Evolutionary conservation across 1,140 invertebrate species (phyloP).

Genomic region (Lasaia peninsularis): DNA sequence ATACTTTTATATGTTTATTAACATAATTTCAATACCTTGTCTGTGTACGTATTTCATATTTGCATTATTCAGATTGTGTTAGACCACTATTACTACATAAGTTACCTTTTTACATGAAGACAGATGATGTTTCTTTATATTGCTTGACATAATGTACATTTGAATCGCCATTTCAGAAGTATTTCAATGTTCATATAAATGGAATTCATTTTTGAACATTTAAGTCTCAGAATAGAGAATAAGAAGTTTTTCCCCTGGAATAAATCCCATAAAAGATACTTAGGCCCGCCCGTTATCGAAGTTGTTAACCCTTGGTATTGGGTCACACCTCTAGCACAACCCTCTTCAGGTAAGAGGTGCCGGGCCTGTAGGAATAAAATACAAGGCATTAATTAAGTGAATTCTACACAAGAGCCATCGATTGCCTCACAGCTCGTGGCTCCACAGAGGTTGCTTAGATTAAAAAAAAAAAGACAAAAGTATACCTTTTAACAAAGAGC

Average conservation of each 20-base stretch:
- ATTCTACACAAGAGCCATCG: slow-evolving; percentile 66
- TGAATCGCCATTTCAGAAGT: slow-evolving; percentile 62
- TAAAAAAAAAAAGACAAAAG: slow-evolving; percentile 29
- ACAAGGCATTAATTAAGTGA: slow-evolving; percentile 74
- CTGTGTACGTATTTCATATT: background rate
- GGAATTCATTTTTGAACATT: slow-evolving; percentile 30
- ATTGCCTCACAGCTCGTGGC: slow-evolving; percentile 64
- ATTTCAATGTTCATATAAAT: slow-evolving; percentile 48
- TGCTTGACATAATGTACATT: slow-evolving; percentile 31
- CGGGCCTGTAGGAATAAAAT: slow-evolving; percentile 79
- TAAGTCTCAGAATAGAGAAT: slow-evolving; percentile 48
- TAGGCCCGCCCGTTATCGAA: slow-evolving; percentile 75
- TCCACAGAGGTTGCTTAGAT: slow-evolving; percentile 40
- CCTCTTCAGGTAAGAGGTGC: slow-evolving; percentile 78
- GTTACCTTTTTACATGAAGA: slow-evolving; percentile 28
- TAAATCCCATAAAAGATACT: slow-evolving; percentile 74
- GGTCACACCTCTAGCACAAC: slow-evolving; percentile 78
- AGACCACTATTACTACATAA: slow-evolving; percentile 17
- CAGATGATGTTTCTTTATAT: slow-evolving; percentile 20
- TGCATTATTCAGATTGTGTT: slow-evolving; percentile 7
- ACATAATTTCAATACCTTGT: background rate
- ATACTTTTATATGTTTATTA: background rate
- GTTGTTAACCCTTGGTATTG: slow-evolving; percentile 78
- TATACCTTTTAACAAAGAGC: slow-evolving; percentile 57
- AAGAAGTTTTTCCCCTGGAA: slow-evolving; percentile 62